phyloP scores from a whole-genome alignment of 2,888 invertebrate genomes.

The Macrosiphum euphorbiae region DNA sequence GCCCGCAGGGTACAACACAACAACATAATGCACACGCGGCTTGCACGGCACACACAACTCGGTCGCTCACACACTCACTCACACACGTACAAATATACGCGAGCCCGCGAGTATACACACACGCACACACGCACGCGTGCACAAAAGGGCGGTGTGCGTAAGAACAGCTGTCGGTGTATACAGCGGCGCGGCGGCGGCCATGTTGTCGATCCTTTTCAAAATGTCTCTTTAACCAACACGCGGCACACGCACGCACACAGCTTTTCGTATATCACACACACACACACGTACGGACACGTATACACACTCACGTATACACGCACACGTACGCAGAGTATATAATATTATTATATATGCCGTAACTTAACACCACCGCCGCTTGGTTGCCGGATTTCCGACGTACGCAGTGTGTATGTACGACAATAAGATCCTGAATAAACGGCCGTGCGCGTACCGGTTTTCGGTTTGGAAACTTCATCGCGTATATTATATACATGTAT shows the following conservation, averaged over 20 bases:
- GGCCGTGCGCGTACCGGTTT: conserved; percentile 50
- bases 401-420: not conserved
- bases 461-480: conserved; percentile 18
- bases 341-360: conserved; percentile 41
- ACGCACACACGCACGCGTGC: not conserved
- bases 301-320: not conserved
- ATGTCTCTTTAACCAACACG: conserved; percentile 60
- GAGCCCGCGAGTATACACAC: too few relatives aligned
- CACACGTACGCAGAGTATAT: not conserved
- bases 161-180: conserved; percentile 61
- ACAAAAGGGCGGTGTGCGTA: conserved; percentile 63
- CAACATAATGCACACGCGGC: conserved; percentile 61
- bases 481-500: not conserved
- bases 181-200: conserved; percentile 55
- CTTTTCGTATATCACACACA: conserved; percentile 50
- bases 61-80: conserved; percentile 19
- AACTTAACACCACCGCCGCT: conserved; percentile 63
- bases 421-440: conserved; percentile 50
- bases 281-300: not conserved
- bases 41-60: not conserved
- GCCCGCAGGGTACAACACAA: conserved; percentile 61
- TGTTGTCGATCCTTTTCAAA: conserved; percentile 65
- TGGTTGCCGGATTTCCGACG: conserved; percentile 64
- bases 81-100: not conserved
- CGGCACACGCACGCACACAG: conserved; percentile 50